Evolutionary conservation across 2,113 vertebrate genomes (phyloP).

Genomic region (Cyprinus carpio): DNA sequence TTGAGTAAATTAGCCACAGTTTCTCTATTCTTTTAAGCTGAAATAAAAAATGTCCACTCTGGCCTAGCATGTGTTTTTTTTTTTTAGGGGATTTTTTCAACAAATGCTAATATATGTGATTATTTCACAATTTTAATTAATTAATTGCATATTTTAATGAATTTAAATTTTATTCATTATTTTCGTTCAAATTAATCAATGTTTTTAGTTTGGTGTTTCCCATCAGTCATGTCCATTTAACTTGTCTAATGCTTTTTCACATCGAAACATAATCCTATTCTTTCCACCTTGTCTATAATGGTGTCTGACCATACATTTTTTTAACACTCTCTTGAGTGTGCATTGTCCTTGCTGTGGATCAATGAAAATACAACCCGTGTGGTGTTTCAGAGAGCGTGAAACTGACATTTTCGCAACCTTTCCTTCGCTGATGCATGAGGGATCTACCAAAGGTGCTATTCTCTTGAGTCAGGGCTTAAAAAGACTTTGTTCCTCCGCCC

Average conservation of each 20-base stretch:
- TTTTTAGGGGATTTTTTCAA: background rate
- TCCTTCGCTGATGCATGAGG: slow-evolving; percentile 10
- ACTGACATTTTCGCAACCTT: slow-evolving; percentile 53
- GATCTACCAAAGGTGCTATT: slow-evolving; percentile 31
- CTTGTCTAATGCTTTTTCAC: background rate
- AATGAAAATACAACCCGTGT: slow-evolving; percentile 18
- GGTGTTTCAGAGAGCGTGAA: slow-evolving; percentile 36
- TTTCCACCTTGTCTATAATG: background rate
- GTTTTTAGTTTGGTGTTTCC: background rate
- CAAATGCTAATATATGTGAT: background rate
- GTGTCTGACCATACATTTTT: slow-evolving; percentile 3
- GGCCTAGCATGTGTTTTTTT: too few relatives aligned
- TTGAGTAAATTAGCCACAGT: slow-evolving; percentile 34
- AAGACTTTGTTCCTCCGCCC: background rate
- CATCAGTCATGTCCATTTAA: background rate
- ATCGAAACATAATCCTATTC: background rate
- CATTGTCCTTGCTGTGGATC: slow-evolving; percentile 29
- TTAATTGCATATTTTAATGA: too few relatives aligned
- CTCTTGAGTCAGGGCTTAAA: slow-evolving; percentile 24
- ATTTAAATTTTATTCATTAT: too few relatives aligned
- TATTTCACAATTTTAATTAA: background rate
- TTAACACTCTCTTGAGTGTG: slow-evolving; percentile 1
- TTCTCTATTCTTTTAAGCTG: background rate
- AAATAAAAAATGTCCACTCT: background rate
- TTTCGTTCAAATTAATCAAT: too few relatives aligned